Conservation (phyloP, 2,113 vertebrate genomes). For the Condylura cristata region DNA sequence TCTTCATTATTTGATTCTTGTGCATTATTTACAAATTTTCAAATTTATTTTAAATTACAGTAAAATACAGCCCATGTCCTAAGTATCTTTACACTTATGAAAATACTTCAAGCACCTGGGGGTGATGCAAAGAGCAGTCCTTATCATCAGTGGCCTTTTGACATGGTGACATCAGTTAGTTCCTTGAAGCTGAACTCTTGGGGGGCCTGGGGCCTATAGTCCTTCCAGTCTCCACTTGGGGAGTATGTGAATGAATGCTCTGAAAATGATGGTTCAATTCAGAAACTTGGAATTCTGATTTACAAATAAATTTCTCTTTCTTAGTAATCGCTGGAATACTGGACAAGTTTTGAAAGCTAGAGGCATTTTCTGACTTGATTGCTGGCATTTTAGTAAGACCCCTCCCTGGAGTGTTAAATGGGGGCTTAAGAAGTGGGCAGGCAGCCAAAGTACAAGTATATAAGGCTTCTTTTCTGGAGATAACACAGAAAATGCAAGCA, state of each 20-base stretch:
- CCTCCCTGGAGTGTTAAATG: not conserved
- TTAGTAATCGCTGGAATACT: not conserved
- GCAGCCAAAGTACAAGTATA: not conserved
- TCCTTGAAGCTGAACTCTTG: not conserved
- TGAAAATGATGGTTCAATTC: not conserved
- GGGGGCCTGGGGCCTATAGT: not conserved
- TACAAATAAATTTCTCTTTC: not conserved
- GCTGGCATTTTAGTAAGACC: conserved; percentile 6
- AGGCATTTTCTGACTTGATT: not conserved
- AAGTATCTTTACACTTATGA: not conserved
- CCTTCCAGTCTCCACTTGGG: not conserved
- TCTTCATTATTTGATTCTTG: conserved; percentile 1
- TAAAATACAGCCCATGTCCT: not conserved
- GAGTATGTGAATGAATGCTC: not conserved
- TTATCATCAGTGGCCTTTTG: not conserved
- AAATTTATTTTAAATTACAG: not conserved
- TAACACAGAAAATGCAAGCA: conserved; percentile 68
- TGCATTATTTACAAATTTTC: not conserved
- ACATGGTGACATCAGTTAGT: not conserved
- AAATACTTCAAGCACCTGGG: not conserved
- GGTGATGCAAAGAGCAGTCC: not conserved
- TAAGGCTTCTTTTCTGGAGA: conserved; percentile 52
- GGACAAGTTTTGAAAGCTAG: not conserved
- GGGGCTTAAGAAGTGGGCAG: conserved; percentile 14
- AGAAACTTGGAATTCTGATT: not conserved